Evolutionary conservation across 2,113 vertebrate species (phyloP), one percentile per base, ranked within the genome.

Genomic region (Nansenia antarctica): DNA sequence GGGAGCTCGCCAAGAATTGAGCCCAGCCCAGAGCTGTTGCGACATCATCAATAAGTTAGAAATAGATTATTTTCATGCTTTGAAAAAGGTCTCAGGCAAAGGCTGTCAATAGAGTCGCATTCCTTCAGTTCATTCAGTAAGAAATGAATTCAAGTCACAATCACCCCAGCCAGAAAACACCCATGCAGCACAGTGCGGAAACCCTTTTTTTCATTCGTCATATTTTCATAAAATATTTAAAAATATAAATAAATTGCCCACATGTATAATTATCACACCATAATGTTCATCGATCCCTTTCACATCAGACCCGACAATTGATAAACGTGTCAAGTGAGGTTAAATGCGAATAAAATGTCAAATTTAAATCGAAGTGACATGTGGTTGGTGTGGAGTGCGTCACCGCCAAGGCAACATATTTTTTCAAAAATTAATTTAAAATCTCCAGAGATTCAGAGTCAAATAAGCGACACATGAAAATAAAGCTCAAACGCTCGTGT

Each of bases 151-250:
- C 90, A 92, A 92, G 94, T 94, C 92, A 88, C 92, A 90, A 93
- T 90, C 89, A 87, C 65, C 62, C 84, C 72, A 90, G 88, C 84
- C 88, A 88, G 85, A 87, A 90, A 90, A 90, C 87, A 86, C 88
- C 86, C 88, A 79, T 77, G 89, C 86, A 86, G 87, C 86, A 76
- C 83, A 80, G 84, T 82, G 85, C 87, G 86, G 86, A 86, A 88
- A 87, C 80, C 69, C 71, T 92, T 93, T 95, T 94, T 89, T 91
- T 82, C 94, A 92, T 92, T 95, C 94, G 94, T 96, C 95, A 96
- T 95, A 90, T 96, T 97, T 98, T 96, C 94, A 96, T 94, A 97
- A 97, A 97, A 95, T 96, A 94, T 85, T 94, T 94, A 94, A 94
- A 96, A 97, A 97, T 96, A 96, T 72, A 84, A 92, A 88, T 90